These are phyloP conservation scores for Eristalis intricaria DNA, from an alignment of 2,888 invertebrate species.

Conservation along the genomic window DNA sequence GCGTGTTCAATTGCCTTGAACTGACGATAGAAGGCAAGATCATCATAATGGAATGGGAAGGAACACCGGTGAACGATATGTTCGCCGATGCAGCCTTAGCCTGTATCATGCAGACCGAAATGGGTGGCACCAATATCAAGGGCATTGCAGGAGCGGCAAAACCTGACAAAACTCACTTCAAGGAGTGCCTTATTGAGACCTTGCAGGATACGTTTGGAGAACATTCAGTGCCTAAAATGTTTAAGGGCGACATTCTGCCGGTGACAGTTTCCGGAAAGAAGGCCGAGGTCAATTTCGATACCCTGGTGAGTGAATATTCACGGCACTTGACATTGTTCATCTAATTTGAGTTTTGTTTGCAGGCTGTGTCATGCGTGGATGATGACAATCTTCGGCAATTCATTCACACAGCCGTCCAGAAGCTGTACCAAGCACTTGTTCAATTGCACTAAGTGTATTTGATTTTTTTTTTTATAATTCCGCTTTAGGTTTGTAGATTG, in stretches of 20 bases:
- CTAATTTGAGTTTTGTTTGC: conserved; percentile 73
- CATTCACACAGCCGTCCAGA: conserved; percentile 91
- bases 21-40: conserved; percentile 90
- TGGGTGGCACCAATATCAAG: conserved; percentile 85
- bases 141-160: conserved; percentile 85
- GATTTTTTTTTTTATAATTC: not conserved
- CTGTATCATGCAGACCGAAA: conserved; percentile 91
- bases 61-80: conserved; percentile 98
- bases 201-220: conserved; percentile 96
- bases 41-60: conserved; percentile 96
- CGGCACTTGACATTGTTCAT: not conserved
- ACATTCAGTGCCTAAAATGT: conserved; percentile 95
- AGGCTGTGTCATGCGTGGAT: conserved; percentile 90
- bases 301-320: conserved; percentile 81
- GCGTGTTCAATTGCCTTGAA: conserved; percentile 92
- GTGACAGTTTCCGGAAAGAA: conserved; percentile 92
- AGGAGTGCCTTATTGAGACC: conserved; percentile 83
- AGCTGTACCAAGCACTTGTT: conserved; percentile 91
- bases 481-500: conserved; percentile 16
- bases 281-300: conserved; percentile 92
- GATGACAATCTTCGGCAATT: conserved; percentile 92
- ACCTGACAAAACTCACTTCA: conserved; percentile 95
- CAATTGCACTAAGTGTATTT: conserved; percentile 75
- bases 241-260: conserved; percentile 93
- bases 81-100: conserved; percentile 97